Conservation (phyloP, 2,113 vertebrate genomes). For the Platichthys stellatus region DNA sequence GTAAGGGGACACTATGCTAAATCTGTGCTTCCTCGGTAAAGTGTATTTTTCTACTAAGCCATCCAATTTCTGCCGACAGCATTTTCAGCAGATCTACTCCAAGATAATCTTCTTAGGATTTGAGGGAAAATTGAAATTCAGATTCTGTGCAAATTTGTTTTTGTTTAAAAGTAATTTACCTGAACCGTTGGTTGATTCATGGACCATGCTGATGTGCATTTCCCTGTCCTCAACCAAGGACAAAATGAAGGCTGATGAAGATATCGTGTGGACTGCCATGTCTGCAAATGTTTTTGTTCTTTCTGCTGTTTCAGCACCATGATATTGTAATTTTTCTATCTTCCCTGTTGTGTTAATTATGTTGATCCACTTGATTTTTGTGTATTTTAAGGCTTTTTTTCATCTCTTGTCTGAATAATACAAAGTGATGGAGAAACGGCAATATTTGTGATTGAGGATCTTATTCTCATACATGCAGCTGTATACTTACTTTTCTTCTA, state of each 20-base stretch:
- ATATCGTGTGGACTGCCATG: background rate
- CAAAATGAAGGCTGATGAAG: background rate
- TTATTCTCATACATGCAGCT: background rate
- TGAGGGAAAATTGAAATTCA: slow-evolving; percentile 59
- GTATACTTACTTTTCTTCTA: background rate
- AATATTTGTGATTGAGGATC: background rate
- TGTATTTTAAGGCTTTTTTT: background rate
- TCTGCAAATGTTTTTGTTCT: no score
- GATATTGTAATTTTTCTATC: background rate
- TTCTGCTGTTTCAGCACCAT: no score
- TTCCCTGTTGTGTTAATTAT: background rate
- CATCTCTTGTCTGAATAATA: background rate
- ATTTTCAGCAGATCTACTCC: slow-evolving; percentile 50
- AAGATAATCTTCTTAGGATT: slow-evolving; percentile 58
- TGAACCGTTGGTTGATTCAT: slow-evolving; percentile 43
- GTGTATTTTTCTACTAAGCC: slow-evolving; percentile 13
- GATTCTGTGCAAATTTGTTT: slow-evolving; percentile 47
- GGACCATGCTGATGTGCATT: slow-evolving; percentile 29
- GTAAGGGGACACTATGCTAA: background rate
- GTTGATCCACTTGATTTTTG: background rate
- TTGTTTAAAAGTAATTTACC: slow-evolving; percentile 63
- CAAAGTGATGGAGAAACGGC: background rate
- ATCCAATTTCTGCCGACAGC: slow-evolving; percentile 57
- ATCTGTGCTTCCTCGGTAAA: slow-evolving; percentile 38
- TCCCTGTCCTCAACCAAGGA: slow-evolving; percentile 49